A percentile compares a stretch with the other conserved stretches of the same genome.
phyloP scores from a whole-genome alignment of 2,797 vertebrate genomes.

The Cygnus olor region DNA sequence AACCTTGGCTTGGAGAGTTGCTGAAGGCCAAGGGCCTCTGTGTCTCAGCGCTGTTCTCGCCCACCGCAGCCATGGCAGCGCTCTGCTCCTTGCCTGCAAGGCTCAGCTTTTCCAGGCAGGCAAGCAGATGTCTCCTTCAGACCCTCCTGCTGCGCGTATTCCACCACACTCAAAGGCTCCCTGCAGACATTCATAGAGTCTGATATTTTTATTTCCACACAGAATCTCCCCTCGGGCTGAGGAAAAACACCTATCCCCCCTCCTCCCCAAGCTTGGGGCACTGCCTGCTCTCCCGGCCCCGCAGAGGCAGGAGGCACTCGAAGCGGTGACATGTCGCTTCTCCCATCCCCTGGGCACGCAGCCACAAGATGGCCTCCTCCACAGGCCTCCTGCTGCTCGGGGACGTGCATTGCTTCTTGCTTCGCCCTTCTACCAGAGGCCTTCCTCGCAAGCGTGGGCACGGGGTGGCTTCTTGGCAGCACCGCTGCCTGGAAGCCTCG shows the following conservation, averaged over 20 bases:
- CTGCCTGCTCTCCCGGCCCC: neutral
- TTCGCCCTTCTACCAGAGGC: neutral
- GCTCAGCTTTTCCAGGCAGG: neutral
- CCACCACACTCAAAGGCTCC: neutral
- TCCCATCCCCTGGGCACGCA: neutral
- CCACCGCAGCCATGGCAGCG: neutral
- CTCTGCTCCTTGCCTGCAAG: neutral
- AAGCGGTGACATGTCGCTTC: fast-evolving
- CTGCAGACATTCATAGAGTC: neutral
- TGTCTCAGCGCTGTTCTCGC: fast-evolving
- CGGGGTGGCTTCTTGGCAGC: neutral
- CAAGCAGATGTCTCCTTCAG: neutral
- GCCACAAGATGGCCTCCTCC: neutral
- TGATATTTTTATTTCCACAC: neutral
- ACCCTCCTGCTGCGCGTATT: neutral
- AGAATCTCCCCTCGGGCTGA: no score
- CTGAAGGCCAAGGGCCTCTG: neutral
- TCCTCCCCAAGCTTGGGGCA: no score
- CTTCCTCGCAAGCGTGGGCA: neutral
- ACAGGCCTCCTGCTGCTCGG: neutral
- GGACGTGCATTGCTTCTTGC: no score
- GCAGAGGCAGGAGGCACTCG: neutral
- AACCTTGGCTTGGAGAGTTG: neutral
- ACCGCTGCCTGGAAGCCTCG: fast-evolving
- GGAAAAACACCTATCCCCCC: fast-evolving